Base-by-base conservation (phyloP, 2,797 vertebrate genomes). In the Cetoscarus ocellatus region DNA sequence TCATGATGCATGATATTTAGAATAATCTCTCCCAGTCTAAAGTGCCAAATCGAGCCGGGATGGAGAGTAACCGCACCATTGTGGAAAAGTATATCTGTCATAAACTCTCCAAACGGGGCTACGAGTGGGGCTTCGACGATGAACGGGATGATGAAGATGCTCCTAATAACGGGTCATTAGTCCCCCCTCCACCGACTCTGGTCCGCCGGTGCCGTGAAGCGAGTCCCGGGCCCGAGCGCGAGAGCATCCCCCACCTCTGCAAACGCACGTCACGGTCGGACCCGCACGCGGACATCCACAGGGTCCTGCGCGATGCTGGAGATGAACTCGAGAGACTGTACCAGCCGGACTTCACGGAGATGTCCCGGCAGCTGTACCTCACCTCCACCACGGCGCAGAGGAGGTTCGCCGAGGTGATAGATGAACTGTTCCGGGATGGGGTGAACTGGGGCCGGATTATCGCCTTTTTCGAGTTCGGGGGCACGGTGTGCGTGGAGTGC, bases 381-480 rank as follows among this genome's bases (percentile, higher is more conserved):
- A 97, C 96, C 0, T 96, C 96, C 71, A 90, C 91, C 87, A 96
- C 96, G 61, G 97, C 96, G 79, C 95, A 96, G 79, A 88, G 94
- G 69, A 94, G 96, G 77, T 99, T 99, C 72, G 92, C 96, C 70
- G 95, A 97, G 3, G 98, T 99, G 86, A 96, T 97, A 75, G 97
- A 98, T 84, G 98, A 99, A 91, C 96, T 99, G 85, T 99, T 99
- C 93, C 96, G 96, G 91, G 98, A 99, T 14, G 98, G 97, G 6
- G 96, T 98, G 73, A 99, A 99, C 94, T 99, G 98, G 98, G 98
- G 98, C 68, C 95, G 98, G 75, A 98, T 99, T 50, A 96, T 99
- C 86, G 98, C 98, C 58, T 99, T 99, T 94, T 98, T 99, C 70
- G 98, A 99, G 94, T 99, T 99, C 43, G 98, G 98, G 7, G 96